A percentile compares a stretch with the other conserved stretches of the same genome.
phyloP scores from a whole-genome alignment of 2,888 invertebrate genomes.

The Hirtodrosophila duncani region DNA sequence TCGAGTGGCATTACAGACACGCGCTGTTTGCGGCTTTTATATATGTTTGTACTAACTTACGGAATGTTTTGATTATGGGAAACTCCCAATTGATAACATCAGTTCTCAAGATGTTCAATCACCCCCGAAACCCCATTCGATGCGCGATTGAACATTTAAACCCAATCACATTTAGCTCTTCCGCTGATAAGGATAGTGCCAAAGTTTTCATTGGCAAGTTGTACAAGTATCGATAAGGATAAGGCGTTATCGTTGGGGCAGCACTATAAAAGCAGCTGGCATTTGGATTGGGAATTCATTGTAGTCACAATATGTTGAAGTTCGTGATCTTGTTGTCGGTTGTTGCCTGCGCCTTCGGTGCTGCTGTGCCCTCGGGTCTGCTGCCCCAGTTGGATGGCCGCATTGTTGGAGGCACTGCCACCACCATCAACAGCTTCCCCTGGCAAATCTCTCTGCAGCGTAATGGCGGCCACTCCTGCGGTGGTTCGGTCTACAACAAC shows the following conservation, averaged over 20 bases:
- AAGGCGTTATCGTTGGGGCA: not conserved
- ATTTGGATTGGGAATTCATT: not conserved
- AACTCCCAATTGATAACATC: no score
- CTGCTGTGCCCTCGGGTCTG: conserved; percentile 49
- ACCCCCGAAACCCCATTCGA: no score
- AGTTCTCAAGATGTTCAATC: no score
- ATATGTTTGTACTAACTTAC: no score
- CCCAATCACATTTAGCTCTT: no score
- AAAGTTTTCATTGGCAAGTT: no score
- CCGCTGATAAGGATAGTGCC: no score
- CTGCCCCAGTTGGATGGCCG: conserved; percentile 64
- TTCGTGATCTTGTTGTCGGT: conserved; percentile 48
- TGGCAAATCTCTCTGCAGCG: conserved; percentile 62
- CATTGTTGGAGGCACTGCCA: conserved; percentile 67
- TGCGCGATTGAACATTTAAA: no score
- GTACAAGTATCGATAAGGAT: conserved; percentile 13
- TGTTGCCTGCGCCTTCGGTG: conserved; percentile 54
- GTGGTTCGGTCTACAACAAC: conserved; percentile 79
- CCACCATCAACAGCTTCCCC: conserved; percentile 58
- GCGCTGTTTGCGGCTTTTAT: no score
- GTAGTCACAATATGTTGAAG: conserved; percentile 46
- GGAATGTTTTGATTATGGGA: no score
- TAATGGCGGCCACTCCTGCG: conserved; percentile 79
- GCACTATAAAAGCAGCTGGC: conserved; percentile 10
- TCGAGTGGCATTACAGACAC: no score